Evolutionary conservation across 2,113 vertebrate species (phyloP).

Genomic region (Halichoeres trimaculatus): DNA sequence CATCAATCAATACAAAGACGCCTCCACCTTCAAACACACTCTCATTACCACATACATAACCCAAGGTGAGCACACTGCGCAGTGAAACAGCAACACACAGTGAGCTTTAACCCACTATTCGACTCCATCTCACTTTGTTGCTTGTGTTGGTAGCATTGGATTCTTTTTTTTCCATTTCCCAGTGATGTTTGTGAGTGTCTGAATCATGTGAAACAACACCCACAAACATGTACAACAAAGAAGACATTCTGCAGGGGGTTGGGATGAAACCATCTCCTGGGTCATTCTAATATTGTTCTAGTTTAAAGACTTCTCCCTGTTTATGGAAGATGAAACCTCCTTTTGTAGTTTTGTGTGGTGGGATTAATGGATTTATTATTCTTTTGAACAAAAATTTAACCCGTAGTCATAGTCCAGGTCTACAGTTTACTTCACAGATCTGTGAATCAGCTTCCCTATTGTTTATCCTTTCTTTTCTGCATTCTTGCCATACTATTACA

Average conservation of each 20-base stretch:
- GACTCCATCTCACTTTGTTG: conserved; percentile 35
- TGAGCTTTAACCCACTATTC: conserved; percentile 45
- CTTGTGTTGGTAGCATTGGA: conserved; percentile 36
- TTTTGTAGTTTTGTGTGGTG: background rate
- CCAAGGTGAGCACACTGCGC: conserved; percentile 27
- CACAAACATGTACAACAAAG: background rate
- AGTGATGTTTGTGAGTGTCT: background rate
- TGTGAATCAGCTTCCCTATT: too few relatives aligned
- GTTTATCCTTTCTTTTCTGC: too few relatives aligned
- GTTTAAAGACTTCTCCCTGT: background rate
- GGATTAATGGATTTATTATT: background rate
- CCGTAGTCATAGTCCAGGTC: too few relatives aligned
- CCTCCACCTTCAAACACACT: conserved; percentile 39
- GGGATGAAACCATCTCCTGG: background rate
- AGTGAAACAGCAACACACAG: conserved; percentile 35
- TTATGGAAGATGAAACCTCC: too few relatives aligned
- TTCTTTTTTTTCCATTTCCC: background rate
- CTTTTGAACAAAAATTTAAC: too few relatives aligned
- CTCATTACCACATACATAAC: conserved; percentile 46
- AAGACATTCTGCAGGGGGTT: background rate
- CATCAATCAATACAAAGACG: conserved; percentile 52
- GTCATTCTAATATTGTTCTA: background rate
- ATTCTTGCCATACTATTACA: too few relatives aligned
- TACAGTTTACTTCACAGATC: too few relatives aligned
- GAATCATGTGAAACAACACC: background rate